Base-by-base conservation (phyloP, 2,113 vertebrate species). In the western clawed frog (Xenopus tropicalis) region DNA sequence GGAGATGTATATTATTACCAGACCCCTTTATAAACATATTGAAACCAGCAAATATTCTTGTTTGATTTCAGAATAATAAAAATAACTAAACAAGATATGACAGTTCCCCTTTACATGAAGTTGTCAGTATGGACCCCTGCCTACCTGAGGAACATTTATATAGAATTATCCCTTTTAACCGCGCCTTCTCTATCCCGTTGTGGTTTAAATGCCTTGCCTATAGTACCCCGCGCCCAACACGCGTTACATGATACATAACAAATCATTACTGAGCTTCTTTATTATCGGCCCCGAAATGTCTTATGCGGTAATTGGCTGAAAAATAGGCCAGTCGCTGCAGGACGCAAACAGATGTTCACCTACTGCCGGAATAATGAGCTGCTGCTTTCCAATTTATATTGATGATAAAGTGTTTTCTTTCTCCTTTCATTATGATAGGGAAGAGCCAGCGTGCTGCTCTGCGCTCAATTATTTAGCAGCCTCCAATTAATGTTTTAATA, bases 231-330 rank as follows among this genome's bases (percentile, higher is more conserved):
- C 1, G 22, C n/a, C 43, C 66, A 54, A 11, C 57, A 68, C 68
- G 61, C 48, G 44, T 52, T 74, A 42, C 44, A 29, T 62, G 65
- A 54, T 54, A 62, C 51, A 69, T 69, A 44, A 76, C 66, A 76
- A 69, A 63, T 76, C 66, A 63, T 69, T 69, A 69, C 69, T 56
- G 66, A 46, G 69, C 69, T 76, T 62, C 73, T 76, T 76, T 63
- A 69, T 76, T 76, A 69, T 58, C 19, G 66, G 66, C 24, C 29
- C 73, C 48, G 56, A 69, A 66, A 76, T 76, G 69, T 62, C 69
- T 69, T 76, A 76, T 76, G 22, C 52, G 69, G 59, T 76, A 76
- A 76, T 76, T 76, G 73, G 66, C 59, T 76, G 73, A 76, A 63
- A 74, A 76, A 76, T 76, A 76, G 73, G 73, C 69, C 73, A 69